These are phyloP conservation scores for Suncus etruscus DNA, from an alignment of 2,113 vertebrate genomes.

Conservation along the genomic window DNA sequence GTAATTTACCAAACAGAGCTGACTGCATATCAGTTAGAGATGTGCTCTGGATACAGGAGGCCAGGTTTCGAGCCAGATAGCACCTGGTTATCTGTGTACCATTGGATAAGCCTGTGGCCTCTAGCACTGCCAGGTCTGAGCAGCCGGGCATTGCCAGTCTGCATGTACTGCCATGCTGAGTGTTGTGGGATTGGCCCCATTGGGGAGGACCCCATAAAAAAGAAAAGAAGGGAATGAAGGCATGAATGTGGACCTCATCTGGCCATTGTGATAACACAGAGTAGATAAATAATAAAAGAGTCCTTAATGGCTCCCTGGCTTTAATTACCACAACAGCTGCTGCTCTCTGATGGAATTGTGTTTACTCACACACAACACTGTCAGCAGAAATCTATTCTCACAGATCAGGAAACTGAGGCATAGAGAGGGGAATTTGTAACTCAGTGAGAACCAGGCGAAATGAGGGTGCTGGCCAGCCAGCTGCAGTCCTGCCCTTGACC, in stretches of 20 bases:
- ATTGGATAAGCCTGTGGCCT: background rate
- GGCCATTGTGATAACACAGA: background rate
- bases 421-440: background rate
- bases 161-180: background rate
- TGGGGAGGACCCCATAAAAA: too few species aligned
- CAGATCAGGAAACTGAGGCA: background rate
- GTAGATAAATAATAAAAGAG: background rate
- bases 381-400: too few species aligned
- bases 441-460: background rate
- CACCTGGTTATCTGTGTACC: background rate
- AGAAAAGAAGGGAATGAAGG: constrained; percentile 1
- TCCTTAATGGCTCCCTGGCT: background rate
- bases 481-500: too few species aligned
- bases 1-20: background rate
- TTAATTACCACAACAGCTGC: background rate
- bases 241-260: background rate
- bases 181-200: background rate
- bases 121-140: background rate
- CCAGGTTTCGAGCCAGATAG: background rate
- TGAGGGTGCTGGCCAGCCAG: background rate
- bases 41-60: background rate
- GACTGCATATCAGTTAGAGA: background rate
- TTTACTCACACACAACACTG: background rate
- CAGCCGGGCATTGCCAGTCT: background rate
- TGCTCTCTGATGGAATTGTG: background rate